Conservation (phyloP, 2,113 vertebrate species). For the Chroicocephalus ridibundus region DNA sequence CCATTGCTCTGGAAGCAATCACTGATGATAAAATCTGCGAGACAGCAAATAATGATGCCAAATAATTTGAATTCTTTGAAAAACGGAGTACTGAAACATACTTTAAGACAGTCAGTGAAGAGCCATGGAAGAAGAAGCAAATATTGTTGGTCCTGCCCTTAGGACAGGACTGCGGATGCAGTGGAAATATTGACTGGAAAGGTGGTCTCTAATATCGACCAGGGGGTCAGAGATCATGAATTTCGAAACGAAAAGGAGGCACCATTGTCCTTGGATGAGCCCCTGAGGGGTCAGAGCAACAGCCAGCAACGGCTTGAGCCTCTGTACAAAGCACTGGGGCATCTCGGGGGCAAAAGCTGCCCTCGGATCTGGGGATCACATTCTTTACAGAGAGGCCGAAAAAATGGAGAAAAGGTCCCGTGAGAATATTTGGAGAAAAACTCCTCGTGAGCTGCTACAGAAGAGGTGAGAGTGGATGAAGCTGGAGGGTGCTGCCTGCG, state of each 20-base stretch:
- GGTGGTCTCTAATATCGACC: neutral
- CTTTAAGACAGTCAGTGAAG: neutral
- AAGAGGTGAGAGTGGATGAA: neutral
- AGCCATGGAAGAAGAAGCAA: neutral
- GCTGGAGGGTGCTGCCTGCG: accelerated
- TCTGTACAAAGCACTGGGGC: neutral
- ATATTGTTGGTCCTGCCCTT: neutral
- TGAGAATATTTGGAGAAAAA: neutral
- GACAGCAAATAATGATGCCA: neutral
- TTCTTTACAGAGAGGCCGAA: neutral
- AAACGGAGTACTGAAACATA: neutral
- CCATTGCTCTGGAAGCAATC: neutral
- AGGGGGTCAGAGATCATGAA: neutral
- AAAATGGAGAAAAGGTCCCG: neutral
- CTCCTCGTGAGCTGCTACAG: neutral
- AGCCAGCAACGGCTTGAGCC: neutral
- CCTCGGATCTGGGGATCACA: accelerated
- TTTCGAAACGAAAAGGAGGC: neutral
- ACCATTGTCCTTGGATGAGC: neutral
- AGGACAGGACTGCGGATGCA: neutral
- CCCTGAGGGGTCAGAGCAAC: neutral
- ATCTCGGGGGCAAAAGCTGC: neutral
- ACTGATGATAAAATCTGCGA: neutral
- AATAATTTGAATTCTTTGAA: neutral
- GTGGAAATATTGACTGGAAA: neutral